Evolutionary conservation across 1,140 invertebrate species (phyloP).

Genomic region (Pseudomyrmex dendroicus): DNA sequence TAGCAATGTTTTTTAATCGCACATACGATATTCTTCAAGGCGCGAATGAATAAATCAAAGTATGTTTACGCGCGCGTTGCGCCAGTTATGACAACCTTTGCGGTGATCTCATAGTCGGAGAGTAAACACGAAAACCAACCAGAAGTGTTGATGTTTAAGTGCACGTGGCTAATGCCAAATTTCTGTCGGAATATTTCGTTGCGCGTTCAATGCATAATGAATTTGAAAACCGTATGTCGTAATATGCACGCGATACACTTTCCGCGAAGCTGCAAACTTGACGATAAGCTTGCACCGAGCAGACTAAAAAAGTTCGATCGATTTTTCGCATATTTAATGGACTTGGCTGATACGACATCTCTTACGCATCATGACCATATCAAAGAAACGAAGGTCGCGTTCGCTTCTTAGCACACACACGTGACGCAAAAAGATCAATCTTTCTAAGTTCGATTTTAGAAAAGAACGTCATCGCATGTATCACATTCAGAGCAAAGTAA

Average conservation of each 20-base stretch:
- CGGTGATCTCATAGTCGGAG: slow-evolving; percentile 33
- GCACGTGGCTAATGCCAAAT: slow-evolving; percentile 44
- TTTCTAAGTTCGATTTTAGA: not conserved
- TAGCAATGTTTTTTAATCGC: too few relatives aligned
- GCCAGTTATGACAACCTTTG: not conserved
- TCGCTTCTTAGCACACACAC: not conserved
- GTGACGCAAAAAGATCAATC: not conserved
- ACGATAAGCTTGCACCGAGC: slow-evolving; percentile 23
- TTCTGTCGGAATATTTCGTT: not conserved
- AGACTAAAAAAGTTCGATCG: slow-evolving; percentile 32
- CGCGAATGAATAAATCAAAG: not conserved
- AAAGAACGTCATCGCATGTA: not conserved
- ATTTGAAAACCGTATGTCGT: not conserved
- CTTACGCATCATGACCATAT: slow-evolving; percentile 23
- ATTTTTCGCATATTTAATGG: slow-evolving; percentile 42
- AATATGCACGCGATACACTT: not conserved
- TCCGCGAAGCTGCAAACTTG: not conserved
- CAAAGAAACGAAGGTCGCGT: slow-evolving; percentile 30
- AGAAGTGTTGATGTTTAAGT: slow-evolving; percentile 23
- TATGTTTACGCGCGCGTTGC: not conserved
- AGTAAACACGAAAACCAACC: slow-evolving; percentile 25
- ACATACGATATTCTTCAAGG: not conserved
- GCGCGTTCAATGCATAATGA: not conserved
- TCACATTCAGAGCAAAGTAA: too few relatives aligned
- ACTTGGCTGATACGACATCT: slow-evolving; percentile 22